A percentile compares a stretch with the other conserved stretches of the same genome.
Conservation (phyloP, 1,140 invertebrate species). For the Apis cerana region DNA sequence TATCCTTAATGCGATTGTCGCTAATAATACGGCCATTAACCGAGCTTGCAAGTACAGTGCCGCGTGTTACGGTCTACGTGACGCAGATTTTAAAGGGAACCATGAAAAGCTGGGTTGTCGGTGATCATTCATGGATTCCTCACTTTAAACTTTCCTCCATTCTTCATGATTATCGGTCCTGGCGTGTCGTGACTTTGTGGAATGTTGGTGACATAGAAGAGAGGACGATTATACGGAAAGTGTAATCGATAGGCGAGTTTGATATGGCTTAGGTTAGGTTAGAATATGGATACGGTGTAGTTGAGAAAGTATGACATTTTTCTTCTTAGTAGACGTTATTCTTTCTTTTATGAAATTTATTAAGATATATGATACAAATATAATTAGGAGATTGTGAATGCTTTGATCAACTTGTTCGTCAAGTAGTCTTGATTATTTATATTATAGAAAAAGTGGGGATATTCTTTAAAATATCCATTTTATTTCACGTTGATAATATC, state of each 20-base stretch:
- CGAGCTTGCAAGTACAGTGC: not conserved
- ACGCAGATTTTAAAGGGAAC: conserved; percentile 36
- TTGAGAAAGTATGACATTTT: too few relatives aligned
- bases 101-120: not conserved
- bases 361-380: too few relatives aligned
- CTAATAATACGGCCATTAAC: conserved; percentile 50
- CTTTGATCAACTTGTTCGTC: too few relatives aligned
- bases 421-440: too few relatives aligned
- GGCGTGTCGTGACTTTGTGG: not conserved
- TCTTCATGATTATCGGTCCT: conserved; percentile 13
- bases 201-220: not conserved
- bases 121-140: not conserved
- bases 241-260: not conserved
- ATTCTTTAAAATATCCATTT: not conserved
- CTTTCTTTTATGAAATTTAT: too few relatives aligned
- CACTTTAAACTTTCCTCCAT: conserved; percentile 31
- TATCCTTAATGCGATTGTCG: conserved; percentile 50
- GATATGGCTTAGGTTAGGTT: not conserved
- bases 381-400: too few relatives aligned
- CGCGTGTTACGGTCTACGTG: conserved; percentile 39
- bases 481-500: not conserved
- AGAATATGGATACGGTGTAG: too few relatives aligned
- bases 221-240: not conserved
- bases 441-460: not conserved
- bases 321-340: too few relatives aligned